Evolutionary conservation across 2,113 vertebrate species (phyloP), one percentile per base, ranked within the genome.

Genomic region (Pterophyllum scalare): DNA sequence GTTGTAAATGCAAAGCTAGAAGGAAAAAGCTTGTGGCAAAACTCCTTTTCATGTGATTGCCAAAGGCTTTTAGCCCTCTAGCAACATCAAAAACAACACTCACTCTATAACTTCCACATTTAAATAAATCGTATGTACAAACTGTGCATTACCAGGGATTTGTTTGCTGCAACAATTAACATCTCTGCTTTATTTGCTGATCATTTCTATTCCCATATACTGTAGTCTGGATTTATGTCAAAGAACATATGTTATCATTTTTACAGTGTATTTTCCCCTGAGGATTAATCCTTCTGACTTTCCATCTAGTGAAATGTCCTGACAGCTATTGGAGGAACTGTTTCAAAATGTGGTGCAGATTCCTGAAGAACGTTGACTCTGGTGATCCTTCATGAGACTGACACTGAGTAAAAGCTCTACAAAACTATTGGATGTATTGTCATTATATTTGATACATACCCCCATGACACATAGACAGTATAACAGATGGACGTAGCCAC

Each of bases 1-100:
- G 38, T 81, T 26, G 77, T 70, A 61, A 86, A 77, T 46, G 26
- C 57, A 35, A 77, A 82, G 83, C 35, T 75, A 17, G 7, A 72
- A 26, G 31, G 46, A 38, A 81, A 75, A 78, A 3, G 7, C 57
- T 35, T n/a, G 61, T 11, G 26, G n/a, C 60, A 35, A 56, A 79
- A 28, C n/a, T 33, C 8, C 0, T 79, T 33, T 62, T 58, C 38
- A 24, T 72, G 52, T 54, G 52, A 54, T 72, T 54, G 46, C 3
- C 67, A 54, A 31, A 72, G 67, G 43, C 52, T 31, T 12, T 52
- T 52, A 72, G 52, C 65, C 24, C 46, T 72, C 49, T n/a, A 49
- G 67, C 26, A 54, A 72, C 67, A 72, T 52, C 46, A 72, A 46
- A 72, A 54, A 54, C 24, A 52, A 43, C 65, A 70, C 49, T 11